Evolutionary conservation across 2,888 invertebrate species (phyloP).

Genomic region (Metacarcinus magister): DNA sequence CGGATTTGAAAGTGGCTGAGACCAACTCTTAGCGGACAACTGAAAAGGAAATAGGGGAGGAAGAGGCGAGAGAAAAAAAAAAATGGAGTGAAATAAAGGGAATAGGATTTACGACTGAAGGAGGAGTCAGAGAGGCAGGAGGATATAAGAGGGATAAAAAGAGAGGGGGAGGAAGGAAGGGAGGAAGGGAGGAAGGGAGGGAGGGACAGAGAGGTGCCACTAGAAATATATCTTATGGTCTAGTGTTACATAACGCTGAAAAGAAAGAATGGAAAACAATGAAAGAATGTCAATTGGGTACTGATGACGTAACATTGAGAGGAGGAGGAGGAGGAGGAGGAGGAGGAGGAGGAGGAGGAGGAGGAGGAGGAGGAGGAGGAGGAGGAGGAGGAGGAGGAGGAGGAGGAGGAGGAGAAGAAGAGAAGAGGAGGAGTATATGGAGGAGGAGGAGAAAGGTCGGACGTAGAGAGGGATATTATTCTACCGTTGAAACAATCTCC

Average conservation of each 20-base stretch:
- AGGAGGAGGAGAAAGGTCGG: neutral
- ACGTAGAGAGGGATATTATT: neutral
- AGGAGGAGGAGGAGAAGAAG: neutral
- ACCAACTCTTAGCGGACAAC: neutral
- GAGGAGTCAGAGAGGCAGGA: neutral
- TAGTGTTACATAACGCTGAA: neutral
- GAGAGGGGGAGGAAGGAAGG: neutral
- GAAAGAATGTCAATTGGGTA: neutral
- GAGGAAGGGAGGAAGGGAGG: neutral
- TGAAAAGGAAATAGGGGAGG: neutral
- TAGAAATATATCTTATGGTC: neutral
- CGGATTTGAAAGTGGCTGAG: neutral
- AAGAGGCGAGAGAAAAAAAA: neutral
- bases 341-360: neutral
- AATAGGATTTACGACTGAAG: neutral
- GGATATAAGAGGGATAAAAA: too few relatives aligned
- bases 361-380: neutral
- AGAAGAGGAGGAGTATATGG: neutral
- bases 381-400: neutral
- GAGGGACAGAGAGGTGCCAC: neutral
- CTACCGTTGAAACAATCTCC: too few relatives aligned
- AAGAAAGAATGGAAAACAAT: neutral
- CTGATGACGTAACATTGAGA: neutral
- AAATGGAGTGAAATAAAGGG: neutral
- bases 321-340: neutral